Evolutionary conservation across 2,797 vertebrate genomes (phyloP).

Genomic region (Melanotaenia maccullochi): DNA sequence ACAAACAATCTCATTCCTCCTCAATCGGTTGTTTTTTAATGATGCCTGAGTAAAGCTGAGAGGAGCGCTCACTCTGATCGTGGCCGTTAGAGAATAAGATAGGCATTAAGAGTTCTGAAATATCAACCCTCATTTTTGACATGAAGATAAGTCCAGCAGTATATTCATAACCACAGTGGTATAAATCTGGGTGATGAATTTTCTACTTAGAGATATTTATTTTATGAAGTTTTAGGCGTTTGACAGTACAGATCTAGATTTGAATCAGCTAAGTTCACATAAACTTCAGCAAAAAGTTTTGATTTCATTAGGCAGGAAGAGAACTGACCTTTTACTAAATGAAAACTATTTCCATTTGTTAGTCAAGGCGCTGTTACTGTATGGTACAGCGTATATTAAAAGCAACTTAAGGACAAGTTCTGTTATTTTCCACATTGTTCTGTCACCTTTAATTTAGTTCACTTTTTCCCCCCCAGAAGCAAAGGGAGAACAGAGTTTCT

Average conservation of each 20-base stretch:
- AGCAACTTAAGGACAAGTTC: constrained; percentile 56
- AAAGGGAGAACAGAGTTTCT: constrained; percentile 72
- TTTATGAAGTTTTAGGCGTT: constrained; percentile 2
- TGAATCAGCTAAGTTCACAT: constrained; percentile 18
- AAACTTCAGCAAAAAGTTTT: constrained; percentile 6
- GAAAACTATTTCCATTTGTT: constrained; percentile 38
- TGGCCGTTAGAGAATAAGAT: constrained; percentile 47
- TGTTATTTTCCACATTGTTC: constrained; percentile 67
- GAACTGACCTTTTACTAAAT: constrained; percentile 38
- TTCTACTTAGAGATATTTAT: constrained; percentile 22
- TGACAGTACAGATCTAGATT: neutral
- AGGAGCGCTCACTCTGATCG: constrained; percentile 43
- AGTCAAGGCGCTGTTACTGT: constrained; percentile 30
- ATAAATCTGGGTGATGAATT: constrained; percentile 33
- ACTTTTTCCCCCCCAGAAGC: constrained; percentile 51
- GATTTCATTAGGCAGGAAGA: constrained; percentile 8
- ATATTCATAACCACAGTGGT: neutral
- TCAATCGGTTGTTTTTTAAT: constrained; percentile 45
- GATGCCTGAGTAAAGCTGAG: constrained; percentile 33
- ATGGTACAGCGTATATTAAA: constrained; percentile 55
- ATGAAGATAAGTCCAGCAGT: constrained; percentile 27
- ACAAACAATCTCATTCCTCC: constrained; percentile 39
- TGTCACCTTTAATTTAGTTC: constrained; percentile 78
- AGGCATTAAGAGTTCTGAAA: constrained; percentile 37
- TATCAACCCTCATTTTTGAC: constrained; percentile 32